Base-by-base conservation (phyloP, 2,113 vertebrate genomes). In the Gallinago jamesoni region DNA sequence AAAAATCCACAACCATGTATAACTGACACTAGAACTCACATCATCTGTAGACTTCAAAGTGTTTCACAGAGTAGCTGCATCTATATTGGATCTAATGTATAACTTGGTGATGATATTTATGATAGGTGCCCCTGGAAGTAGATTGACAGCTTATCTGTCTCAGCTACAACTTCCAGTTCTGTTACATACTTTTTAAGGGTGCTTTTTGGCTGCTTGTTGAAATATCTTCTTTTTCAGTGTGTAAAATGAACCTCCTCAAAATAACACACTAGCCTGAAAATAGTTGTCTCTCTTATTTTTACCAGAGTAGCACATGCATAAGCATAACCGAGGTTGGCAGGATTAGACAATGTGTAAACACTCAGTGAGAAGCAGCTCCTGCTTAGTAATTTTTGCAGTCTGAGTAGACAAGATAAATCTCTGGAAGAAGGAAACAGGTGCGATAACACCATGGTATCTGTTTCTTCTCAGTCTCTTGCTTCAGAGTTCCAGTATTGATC, bases 221-320 rank as follows among this genome's bases (percentile, higher is more conserved):
- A 95, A n/a, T 87, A 47, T 22, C 59, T 55, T 91, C 31, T 82
- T 84, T 93, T 66, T 94, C 72, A 59, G 39, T 81, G 55, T 75
- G 55, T 93, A 94, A 94, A 92, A 88, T 23, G 64, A 90, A 90
- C 64, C 63, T 90, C 55, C 78, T 95, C 82, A 77, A 86, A 96
- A 92, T 94, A 95, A 86, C 87, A 67, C 18, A 6, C 72, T 79
- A 43, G 45, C 50, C 85, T 90, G 92, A 96, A 96, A 96, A 93
- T 89, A 95, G 84, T 95, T 59, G 22, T 90, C 9, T 79, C 14
- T 82, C 63, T 84, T 94, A 80, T 83, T 94, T 94, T 96, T 96
- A 74, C 63, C 43, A 13, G 74, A 90, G 64, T 84, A 90, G 79
- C 83, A 70, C 87, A 88, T 83, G 70, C 55, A n/a, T 85, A 80